Base-by-base conservation (phyloP, 2,888 invertebrate genomes). In the Nomada goodeniana region DNA sequence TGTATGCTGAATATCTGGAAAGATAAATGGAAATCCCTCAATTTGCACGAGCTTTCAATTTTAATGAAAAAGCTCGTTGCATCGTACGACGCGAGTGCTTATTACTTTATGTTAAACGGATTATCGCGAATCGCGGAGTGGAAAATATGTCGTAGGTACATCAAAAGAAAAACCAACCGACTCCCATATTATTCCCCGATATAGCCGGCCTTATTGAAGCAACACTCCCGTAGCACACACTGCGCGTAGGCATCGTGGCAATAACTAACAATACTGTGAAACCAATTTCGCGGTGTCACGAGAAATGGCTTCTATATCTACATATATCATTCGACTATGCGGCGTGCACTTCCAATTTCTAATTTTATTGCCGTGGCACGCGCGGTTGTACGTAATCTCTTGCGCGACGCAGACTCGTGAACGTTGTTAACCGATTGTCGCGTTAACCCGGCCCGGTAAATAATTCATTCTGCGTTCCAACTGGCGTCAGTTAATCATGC, bases 221-320 rank as follows among this genome's bases (percentile, higher is more conserved):
- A 86, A 10, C 15, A 7, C 36, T 36, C 7, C 36, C 36, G 5
- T 36, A 36, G 5, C 36, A 7, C 36, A 36, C 36, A 36, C 20
- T 18, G 86, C 88, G 84, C 88, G 70, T 88, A 71, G 60, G 61
- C 69, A 55, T 44, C 44, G 61, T 76, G 75, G 84, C 77, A 84
- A 85, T 86, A 88, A 85, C 82, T 91, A 89, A 89, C 89, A 91
- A 90, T 91, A 89, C 87, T 80, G 86, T 85, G 81, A 91, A 92
- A 91, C 91, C 90, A 91, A 92, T 92, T 92, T 90, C 91, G 89
- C 90, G 89, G 89, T 91, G 92, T 91, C 92, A 91, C 86, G 89
- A 89, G 90, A 85, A 91, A 91, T 89, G 86, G 91, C 91, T 92
- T 90, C 89, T 92, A 91, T 90, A 91, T 91, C 91, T 26, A 26